phyloP scores from a whole-genome alignment of 2,888 invertebrate species.

The Drosophila robusta region DNA sequence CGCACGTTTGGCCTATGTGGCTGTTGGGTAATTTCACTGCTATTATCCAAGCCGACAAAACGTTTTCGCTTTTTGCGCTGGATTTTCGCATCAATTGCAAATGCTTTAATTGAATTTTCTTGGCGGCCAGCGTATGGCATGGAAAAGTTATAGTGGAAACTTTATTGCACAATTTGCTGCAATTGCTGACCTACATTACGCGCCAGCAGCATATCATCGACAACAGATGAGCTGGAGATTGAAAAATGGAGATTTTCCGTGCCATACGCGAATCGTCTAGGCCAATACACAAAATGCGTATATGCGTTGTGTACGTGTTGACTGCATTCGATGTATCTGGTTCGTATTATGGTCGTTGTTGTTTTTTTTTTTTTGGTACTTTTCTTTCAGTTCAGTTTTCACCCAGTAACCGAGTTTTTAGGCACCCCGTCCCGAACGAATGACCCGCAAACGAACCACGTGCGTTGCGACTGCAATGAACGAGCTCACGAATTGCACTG shows the following conservation, averaged over 20 bases:
- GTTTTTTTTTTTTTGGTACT: conserved; percentile 32
- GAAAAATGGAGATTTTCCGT: conserved; percentile 38
- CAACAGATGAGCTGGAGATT: conserved; percentile 46
- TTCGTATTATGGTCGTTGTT: conserved; percentile 19
- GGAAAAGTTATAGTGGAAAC: conserved; percentile 38
- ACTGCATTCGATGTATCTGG: conserved; percentile 29
- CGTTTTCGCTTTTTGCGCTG: conserved; percentile 45
- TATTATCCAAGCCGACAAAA: conserved; percentile 30
- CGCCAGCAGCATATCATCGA: conserved; percentile 36
- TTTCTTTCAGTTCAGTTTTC: conserved; percentile 66
- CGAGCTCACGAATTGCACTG: conserved; percentile 81
- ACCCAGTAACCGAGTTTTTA: conserved; percentile 83
- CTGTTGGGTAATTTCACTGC: conserved; percentile 52
- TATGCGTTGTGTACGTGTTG: conserved; percentile 35
- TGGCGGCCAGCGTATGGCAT: conserved; percentile 5
- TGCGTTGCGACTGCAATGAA: conserved; percentile 58
- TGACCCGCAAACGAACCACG: conserved; percentile 28
- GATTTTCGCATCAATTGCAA: conserved; percentile 29
- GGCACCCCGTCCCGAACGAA: conserved; percentile 58
- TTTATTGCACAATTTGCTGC: conserved; percentile 55
- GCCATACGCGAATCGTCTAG: conserved; percentile 19
- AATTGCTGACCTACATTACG: conserved; percentile 70
- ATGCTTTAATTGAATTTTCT: conserved; percentile 55
- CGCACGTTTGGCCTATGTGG: conserved; percentile 16
- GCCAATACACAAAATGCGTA: conserved; percentile 7